These are phyloP conservation scores for Drosophila lini DNA, from an alignment of 1,140 invertebrate species.

Conservation along the genomic window DNA sequence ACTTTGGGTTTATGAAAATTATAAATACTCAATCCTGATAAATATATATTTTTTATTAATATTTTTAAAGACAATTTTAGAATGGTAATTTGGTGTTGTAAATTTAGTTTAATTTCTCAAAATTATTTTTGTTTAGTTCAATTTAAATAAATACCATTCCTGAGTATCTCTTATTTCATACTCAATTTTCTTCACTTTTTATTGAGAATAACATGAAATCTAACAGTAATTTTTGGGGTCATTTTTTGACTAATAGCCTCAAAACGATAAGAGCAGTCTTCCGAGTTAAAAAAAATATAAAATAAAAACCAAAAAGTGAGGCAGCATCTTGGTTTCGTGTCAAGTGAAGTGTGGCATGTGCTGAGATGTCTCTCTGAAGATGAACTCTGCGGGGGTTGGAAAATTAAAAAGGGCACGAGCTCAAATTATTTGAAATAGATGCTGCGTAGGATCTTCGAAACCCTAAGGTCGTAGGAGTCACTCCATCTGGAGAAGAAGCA, in stretches of 20 bases:
- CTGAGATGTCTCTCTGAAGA: slow-evolving; percentile 47
- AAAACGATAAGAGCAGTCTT: slow-evolving; percentile 56
- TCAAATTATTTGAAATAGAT: slow-evolving; percentile 5
- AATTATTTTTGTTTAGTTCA: not conserved
- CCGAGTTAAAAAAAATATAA: slow-evolving; percentile 17
- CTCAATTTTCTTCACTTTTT: slow-evolving; percentile 1
- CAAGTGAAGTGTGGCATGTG: slow-evolving; percentile 72
- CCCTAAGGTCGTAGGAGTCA: slow-evolving; percentile 21
- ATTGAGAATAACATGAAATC: slow-evolving; percentile 11
- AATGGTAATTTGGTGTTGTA: no score
- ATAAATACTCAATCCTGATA: no score
- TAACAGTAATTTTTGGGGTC: slow-evolving; percentile 65
- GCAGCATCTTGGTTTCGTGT: slow-evolving; percentile 46
- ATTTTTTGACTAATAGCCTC: slow-evolving; percentile 63
- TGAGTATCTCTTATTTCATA: not conserved
- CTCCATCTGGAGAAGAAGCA: not conserved
- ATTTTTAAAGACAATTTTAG: no score
- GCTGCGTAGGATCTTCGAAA: slow-evolving; percentile 32
- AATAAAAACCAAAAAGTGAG: slow-evolving; percentile 24
- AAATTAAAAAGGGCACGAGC: slow-evolving; percentile 31
- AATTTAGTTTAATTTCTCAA: no score
- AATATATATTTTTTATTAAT: no score
- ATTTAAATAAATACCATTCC: no score
- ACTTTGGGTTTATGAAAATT: no score
- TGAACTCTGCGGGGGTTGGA: slow-evolving; percentile 49